Percentiles rank a stretch among this genome's conserved stretches.
Conservation (phyloP, 2,888 invertebrate genomes). For the Mesorhabditis sp. region DNA sequence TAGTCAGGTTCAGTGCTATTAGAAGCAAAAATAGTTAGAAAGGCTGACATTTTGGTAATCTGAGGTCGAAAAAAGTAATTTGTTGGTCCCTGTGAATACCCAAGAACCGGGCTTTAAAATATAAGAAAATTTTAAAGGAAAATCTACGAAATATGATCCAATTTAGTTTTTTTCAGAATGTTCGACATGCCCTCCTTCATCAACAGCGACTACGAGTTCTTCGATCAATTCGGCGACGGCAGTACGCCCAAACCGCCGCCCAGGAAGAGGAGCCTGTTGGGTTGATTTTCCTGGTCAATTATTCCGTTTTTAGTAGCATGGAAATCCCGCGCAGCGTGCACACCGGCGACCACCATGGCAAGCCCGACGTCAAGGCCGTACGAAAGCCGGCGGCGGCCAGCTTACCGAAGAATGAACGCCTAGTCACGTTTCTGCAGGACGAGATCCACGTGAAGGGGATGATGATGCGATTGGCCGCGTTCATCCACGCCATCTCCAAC, state of each 20-base stretch:
- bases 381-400: no score
- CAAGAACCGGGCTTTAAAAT: no score
- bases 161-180: background rate
- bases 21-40: no score
- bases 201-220: background rate
- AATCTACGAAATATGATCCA: no score
- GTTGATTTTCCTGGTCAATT: background rate
- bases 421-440: background rate
- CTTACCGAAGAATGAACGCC: background rate
- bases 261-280: background rate
- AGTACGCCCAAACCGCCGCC: background rate
- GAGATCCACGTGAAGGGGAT: background rate
- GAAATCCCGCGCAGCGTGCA: background rate
- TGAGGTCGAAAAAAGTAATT: no score
- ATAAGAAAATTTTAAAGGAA: no score
- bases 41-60: no score
- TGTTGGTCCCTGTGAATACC: no score
- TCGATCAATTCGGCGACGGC: background rate
- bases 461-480: slow-evolving; percentile 2
- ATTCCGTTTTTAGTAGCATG: background rate
- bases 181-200: background rate
- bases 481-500: background rate
- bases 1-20: no score
- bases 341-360: background rate
- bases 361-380: background rate